phyloP scores from a whole-genome alignment of 2,888 invertebrate genomes.

The Megastigmus dorsalis region DNA sequence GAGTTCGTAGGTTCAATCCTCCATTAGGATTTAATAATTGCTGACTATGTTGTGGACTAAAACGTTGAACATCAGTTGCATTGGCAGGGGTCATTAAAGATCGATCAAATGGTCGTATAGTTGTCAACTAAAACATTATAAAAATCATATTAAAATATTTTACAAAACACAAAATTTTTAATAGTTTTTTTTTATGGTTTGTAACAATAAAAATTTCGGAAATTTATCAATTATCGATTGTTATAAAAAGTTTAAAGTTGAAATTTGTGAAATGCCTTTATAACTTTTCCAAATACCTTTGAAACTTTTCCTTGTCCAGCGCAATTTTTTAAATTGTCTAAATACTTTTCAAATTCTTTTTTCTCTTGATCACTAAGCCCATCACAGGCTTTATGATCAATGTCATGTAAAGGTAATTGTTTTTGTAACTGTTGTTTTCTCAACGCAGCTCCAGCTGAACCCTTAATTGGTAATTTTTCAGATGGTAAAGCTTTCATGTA shows the following conservation, averaged over 20 bases:
- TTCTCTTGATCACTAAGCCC: constrained; percentile 75
- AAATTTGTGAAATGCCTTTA: too few species aligned
- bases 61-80: constrained; percentile 66
- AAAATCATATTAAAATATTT: too few species aligned
- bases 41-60: constrained; percentile 61
- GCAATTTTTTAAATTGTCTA: constrained; percentile 80
- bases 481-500: constrained; percentile 77
- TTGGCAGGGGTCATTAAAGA: constrained; percentile 66
- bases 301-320: constrained; percentile 85
- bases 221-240: too few species aligned
- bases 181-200: too few species aligned
- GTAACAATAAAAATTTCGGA: too few species aligned
- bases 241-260: too few species aligned
- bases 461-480: constrained; percentile 83
- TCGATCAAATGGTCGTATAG: constrained; percentile 65
- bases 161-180: too few species aligned
- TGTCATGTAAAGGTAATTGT: constrained; percentile 90
- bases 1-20: constrained; percentile 67
- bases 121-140: constrained; percentile 65
- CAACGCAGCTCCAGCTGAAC: constrained; percentile 85
- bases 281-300: too few species aligned
- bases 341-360: constrained; percentile 76
- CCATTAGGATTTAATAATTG: constrained; percentile 19
- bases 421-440: constrained; percentile 88
- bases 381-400: constrained; percentile 80